Percentiles rank a stretch among this genome's conserved stretches.
phyloP scores from a whole-genome alignment of 2,888 invertebrate species.

The Epistrophe eligans region DNA sequence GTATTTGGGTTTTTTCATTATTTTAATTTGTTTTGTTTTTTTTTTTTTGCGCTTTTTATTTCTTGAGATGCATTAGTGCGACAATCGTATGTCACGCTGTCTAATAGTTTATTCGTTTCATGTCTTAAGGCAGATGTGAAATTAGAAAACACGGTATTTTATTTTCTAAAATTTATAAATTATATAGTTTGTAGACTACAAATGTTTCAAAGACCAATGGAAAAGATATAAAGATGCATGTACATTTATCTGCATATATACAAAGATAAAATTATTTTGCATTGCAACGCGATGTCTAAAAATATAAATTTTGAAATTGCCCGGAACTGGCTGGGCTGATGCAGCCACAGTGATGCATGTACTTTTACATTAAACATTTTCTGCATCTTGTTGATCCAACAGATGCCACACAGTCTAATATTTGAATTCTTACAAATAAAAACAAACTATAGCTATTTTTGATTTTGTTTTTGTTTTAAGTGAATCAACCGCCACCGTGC shows the following conservation, averaged over 20 bases:
- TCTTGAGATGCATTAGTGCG: slow-evolving; percentile 61
- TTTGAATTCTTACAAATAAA: slow-evolving; percentile 55
- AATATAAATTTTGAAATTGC: slow-evolving; percentile 73
- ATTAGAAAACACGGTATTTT: slow-evolving; percentile 58
- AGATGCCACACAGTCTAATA: slow-evolving; percentile 72
- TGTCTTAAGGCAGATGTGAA: slow-evolving; percentile 69
- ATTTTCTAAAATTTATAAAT: slow-evolving; percentile 46
- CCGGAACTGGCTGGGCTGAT: slow-evolving; percentile 69
- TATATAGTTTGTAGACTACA: slow-evolving; percentile 6
- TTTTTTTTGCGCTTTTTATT: slow-evolving; percentile 58
- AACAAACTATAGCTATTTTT: background rate
- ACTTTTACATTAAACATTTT: slow-evolving; percentile 54
- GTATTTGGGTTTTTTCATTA: slow-evolving; percentile 44
- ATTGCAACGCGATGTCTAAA: slow-evolving; percentile 60
- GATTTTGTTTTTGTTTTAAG: slow-evolving; percentile 33
- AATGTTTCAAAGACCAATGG: slow-evolving; percentile 21
- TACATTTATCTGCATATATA: background rate
- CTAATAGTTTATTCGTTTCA: slow-evolving; percentile 73
- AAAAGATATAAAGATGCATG: slow-evolving; percentile 29
- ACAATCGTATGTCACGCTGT: slow-evolving; percentile 62
- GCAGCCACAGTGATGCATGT: slow-evolving; percentile 40
- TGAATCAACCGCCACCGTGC: slow-evolving; percentile 1
- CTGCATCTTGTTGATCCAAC: slow-evolving; percentile 40
- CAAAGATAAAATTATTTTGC: slow-evolving; percentile 30
- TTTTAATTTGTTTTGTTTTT: slow-evolving; percentile 18